Evolutionary conservation across 1,140 invertebrate genomes (phyloP), one percentile per base, ranked within the genome.

Genomic region (Wiebesia pumilae): DNA sequence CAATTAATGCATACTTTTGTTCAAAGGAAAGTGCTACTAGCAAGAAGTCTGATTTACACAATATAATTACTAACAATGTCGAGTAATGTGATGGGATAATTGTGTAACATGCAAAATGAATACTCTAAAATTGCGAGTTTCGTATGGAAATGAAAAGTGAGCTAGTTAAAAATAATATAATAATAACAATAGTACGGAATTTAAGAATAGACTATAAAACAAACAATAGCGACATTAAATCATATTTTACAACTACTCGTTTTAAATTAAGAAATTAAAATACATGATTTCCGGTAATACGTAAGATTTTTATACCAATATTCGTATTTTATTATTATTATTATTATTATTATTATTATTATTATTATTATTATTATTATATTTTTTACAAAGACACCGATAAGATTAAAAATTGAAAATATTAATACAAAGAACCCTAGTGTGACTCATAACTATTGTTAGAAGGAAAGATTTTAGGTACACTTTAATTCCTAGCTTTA

Each of bases 401-500:
- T n/a, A n/a, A 75, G 21, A 43, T 75, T 0, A 75, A 43, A 75
- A 75, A 24, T 6, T 75, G 0, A 27, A 9, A 43, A 71, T 38
- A 71, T n/a, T 73, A 38, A 73, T 73, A 40, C 69, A 43, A 43
- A 75, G 71, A 75, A n/a, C 38, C 71, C 71, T 43, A 40, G 71
- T 38, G 43, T 75, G 71, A 75, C 71, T 75, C 71, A 75, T 43
- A 43, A n/a, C 38, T 33, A 75, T 75, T 75, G 71, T 43, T 75
- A n/a, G 2, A 43, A n/a, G 38, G 9, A 43, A 75, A 71, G 21
- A 43, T 75, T 75, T n/a, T 24, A 75, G 71, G 21, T 75, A 75
- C 21, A 75, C 38, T 75, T 75, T 24, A 75, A 43, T n/a, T 75
- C 40, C 4, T 43, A 75, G 38, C 7, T 40, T n/a, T 43, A 43